Percentiles rank a stretch among this genome's conserved stretches.
phyloP scores from a whole-genome alignment of 2,113 vertebrate genomes.

The Grammomys dolichurus region DNA sequence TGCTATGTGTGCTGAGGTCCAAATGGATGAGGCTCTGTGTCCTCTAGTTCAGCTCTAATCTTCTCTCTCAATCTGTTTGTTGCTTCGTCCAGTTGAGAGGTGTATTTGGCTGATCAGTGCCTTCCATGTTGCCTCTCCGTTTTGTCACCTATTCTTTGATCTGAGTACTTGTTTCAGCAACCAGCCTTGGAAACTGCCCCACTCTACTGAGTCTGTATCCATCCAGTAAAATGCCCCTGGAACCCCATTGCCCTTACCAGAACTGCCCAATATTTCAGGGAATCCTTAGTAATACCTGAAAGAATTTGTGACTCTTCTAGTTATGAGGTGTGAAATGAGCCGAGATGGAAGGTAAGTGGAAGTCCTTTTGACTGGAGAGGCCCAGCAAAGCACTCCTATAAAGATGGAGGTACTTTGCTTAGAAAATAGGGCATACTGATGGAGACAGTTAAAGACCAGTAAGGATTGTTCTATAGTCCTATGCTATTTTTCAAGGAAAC shows the following conservation, averaged over 20 bases:
- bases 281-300: background rate
- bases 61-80: background rate
- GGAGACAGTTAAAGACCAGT: background rate
- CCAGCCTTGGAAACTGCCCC: background rate
- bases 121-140: background rate
- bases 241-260: background rate
- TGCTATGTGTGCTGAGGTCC: background rate
- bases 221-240: background rate
- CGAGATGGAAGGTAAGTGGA: background rate
- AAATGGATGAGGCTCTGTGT: background rate
- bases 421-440: background rate
- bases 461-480: background rate
- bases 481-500: background rate
- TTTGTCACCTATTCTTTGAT: background rate
- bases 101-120: accelerated
- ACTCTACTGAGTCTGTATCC: background rate
- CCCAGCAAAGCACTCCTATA: background rate
- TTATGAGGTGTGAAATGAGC: background rate
- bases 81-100: background rate
- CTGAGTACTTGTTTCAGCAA: background rate
- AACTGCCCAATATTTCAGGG: background rate
- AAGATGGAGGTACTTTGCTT: background rate
- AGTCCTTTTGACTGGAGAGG: background rate
- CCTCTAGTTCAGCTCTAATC: background rate
- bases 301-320: background rate